Percentiles rank a stretch among this genome's conserved stretches.
These are phyloP conservation scores for Arnoldichthys spilopterus DNA, from an alignment of 2,797 vertebrate genomes.

Conservation along the genomic window DNA sequence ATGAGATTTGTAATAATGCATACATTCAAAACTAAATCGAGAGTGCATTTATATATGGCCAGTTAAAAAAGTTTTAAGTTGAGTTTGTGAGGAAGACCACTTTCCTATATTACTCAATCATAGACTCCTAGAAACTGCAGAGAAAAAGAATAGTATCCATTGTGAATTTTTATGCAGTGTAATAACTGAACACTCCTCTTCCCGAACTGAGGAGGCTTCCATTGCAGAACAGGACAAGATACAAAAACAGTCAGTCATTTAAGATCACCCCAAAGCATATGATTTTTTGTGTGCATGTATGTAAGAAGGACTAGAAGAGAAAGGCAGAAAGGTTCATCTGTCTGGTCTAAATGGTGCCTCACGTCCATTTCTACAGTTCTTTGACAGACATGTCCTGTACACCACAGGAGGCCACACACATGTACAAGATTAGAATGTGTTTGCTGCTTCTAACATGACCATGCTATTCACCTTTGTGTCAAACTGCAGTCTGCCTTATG, in stretches of 20 bases:
- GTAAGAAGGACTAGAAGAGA: not conserved
- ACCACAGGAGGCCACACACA: constrained; percentile 41
- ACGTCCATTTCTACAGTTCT: constrained; percentile 41
- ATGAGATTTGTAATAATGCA: too few relatives aligned
- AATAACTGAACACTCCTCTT: too few relatives aligned
- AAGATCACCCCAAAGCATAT: not conserved
- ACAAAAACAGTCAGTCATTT: not conserved
- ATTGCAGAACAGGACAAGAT: too few relatives aligned
- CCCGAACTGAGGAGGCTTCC: too few relatives aligned
- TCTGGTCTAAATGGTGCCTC: constrained; percentile 50
- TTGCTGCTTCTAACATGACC: constrained; percentile 41
- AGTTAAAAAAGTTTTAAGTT: too few relatives aligned
- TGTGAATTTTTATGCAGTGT: too few relatives aligned
- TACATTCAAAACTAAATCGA: too few relatives aligned
- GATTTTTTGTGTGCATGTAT: constrained; percentile 23
- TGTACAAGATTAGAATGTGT: constrained; percentile 45
- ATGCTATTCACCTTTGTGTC: constrained; percentile 44
- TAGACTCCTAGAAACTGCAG: too few relatives aligned
- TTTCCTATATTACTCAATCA: too few relatives aligned
- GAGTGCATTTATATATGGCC: too few relatives aligned
- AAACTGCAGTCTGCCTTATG: constrained; percentile 24
- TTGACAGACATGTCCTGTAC: constrained; percentile 18
- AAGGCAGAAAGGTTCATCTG: constrained; percentile 32
- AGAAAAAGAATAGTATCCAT: too few relatives aligned
- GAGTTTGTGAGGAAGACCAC: too few relatives aligned